Base-by-base conservation (phyloP, 1,140 invertebrate genomes). In the Neocloeon triangulifer region DNA sequence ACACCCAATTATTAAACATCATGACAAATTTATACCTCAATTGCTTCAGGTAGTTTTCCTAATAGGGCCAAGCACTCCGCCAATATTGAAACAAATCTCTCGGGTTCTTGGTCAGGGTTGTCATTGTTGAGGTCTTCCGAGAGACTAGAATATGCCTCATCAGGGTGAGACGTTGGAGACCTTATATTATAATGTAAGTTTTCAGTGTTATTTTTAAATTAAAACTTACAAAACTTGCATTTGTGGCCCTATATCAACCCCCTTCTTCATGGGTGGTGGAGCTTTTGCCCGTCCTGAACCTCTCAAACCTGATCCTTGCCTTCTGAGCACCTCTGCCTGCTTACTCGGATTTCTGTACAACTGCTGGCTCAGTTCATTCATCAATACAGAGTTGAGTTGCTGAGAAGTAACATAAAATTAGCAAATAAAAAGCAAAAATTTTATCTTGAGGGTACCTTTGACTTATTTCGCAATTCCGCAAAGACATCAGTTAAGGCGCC, bases 51-150 rank as follows among this genome's bases (percentile, higher is more conserved):
- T 38, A 89, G 56, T 50, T 79, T 82, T 32, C 76, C 69, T 25
- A 94, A 53, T 27, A 81, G 62, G n/a, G 69, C 75, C 19, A 91
- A 60, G 38, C 82, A 85, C 50, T 88, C 80, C 4, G 88, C 67
- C 18, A 86, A 61, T 41, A 86, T 74, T 41, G 74, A 67, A 41
- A 86, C 66, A 43, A 77, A 78, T 43, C 75, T 61, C 40, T 61
- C 62, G 20, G 65, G 58, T 49, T 76, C 68, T 33, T 68, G 60
- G 43, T 78, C 72, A 3, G 69, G 67, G 49, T 76, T 66, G 13
- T 49, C 40, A 15, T 53, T 45, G 42, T 64, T 60, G 25, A 67
- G 53, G 44, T 76, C 67, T 44, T 78, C 73, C 16, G 59, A 53
- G 15, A 68, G 50, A 34, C 64, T 39, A 20, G n/a, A 13, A 13